phyloP scores from a whole-genome alignment of 2,888 invertebrate species.

The Macrosiphum euphorbiae region DNA sequence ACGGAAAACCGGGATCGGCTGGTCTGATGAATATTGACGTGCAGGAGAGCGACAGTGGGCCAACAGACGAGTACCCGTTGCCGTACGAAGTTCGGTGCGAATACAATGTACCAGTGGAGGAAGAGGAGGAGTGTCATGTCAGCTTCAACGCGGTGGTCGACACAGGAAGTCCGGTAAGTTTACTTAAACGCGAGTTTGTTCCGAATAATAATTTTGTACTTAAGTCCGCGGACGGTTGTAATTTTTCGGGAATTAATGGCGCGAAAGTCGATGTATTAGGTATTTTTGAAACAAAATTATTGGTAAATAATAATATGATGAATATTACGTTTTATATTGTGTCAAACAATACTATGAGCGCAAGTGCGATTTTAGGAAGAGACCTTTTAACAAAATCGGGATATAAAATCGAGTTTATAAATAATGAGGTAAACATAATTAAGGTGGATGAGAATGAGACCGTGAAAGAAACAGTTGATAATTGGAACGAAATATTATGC shows the following conservation, averaged over 20 bases:
- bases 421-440: neutral
- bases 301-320: neutral
- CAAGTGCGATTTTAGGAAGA: neutral
- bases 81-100: neutral
- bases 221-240: neutral
- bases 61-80: neutral
- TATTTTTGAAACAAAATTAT: neutral
- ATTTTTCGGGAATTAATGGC: neutral
- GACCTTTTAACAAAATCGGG: neutral
- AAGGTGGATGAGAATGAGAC: neutral
- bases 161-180: neutral
- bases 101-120: neutral
- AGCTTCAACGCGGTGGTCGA: neutral
- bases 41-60: neutral
- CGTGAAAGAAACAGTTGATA: neutral
- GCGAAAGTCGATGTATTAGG: neutral
- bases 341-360: neutral
- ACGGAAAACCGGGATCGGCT: neutral
- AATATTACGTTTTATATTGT: neutral
- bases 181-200: neutral
- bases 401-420: neutral
- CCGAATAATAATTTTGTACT: conserved; percentile 7
- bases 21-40: neutral
- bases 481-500: neutral
- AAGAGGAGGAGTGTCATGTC: neutral